Percentiles rank a stretch among this genome's conserved stretches.
phyloP scores from a whole-genome alignment of 2,888 invertebrate species.

The Lithosia quadra region DNA sequence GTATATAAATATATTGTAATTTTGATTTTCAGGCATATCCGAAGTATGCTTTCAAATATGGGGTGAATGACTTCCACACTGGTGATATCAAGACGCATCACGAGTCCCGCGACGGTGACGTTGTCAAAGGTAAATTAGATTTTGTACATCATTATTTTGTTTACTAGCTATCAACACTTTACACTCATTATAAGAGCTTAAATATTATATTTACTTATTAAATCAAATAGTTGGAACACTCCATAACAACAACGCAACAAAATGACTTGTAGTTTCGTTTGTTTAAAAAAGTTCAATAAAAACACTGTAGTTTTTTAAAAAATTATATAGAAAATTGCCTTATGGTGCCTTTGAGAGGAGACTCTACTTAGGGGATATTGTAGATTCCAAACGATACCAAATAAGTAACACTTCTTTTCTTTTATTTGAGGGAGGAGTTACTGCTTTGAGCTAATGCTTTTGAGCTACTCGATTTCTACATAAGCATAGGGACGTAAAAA shows the following conservation, averaged over 20 bases:
- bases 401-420: too few relatives aligned
- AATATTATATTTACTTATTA: neutral
- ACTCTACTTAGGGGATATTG: too few relatives aligned
- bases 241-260: neutral
- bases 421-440: too few relatives aligned
- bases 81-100: conserved; percentile 88
- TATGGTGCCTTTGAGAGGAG: too few relatives aligned
- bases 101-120: conserved; percentile 85
- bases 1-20: neutral
- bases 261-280: too few relatives aligned
- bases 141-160: neutral
- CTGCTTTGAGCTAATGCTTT: too few relatives aligned
- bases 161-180: neutral
- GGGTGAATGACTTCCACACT: conserved; percentile 87
- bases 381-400: too few relatives aligned
- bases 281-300: too few relatives aligned
- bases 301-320: too few relatives aligned
- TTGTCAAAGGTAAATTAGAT: conserved; percentile 76
- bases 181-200: neutral
- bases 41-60: conserved; percentile 87
- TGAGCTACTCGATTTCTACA: too few relatives aligned
- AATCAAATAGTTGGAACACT: neutral
- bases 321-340: too few relatives aligned
- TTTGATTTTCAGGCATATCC: conserved; percentile 87
- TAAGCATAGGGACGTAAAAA: too few relatives aligned